A percentile compares a stretch with the other conserved stretches of the same genome.
phyloP scores from a whole-genome alignment of 2,797 vertebrate genomes.

The Cirrhinus molitorella region DNA sequence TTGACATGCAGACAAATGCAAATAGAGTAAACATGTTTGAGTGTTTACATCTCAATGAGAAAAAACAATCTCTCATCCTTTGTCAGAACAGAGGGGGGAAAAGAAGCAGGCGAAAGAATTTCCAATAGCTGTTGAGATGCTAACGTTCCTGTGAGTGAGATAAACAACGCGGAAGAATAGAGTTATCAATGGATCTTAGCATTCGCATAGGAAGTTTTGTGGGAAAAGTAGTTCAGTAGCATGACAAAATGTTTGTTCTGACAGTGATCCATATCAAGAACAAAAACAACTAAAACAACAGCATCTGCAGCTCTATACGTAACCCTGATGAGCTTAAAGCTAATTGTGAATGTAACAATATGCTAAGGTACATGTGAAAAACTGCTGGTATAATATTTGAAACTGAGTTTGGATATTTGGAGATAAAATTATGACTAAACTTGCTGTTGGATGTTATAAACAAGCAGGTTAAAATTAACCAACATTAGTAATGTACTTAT shows the following conservation, averaged over 20 bases:
- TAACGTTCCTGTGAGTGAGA: constrained; percentile 65
- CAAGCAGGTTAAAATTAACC: constrained; percentile 1
- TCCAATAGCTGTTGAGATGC: constrained; percentile 66
- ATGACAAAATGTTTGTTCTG: constrained; percentile 54
- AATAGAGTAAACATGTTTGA: constrained; percentile 66
- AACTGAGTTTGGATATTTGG: not conserved
- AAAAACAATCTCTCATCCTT: constrained; percentile 72
- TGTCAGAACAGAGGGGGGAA: constrained; percentile 63
- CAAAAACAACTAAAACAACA: constrained; percentile 42
- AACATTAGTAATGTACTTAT: constrained; percentile 24
- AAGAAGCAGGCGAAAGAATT: constrained; percentile 58
- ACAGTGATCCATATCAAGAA: constrained; percentile 57
- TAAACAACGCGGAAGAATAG: constrained; percentile 43
- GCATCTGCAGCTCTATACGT: constrained; percentile 37
- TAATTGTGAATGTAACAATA: constrained; percentile 13
- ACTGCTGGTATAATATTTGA: too few relatives aligned
- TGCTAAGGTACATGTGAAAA: too few relatives aligned
- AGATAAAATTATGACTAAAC: not conserved
- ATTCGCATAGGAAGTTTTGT: constrained; percentile 61
- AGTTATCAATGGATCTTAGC: constrained; percentile 49
- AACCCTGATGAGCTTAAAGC: constrained; percentile 39
- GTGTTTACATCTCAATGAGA: constrained; percentile 80
- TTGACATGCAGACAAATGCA: constrained; percentile 75
- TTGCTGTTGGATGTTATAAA: not conserved
- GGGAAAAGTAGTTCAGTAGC: constrained; percentile 55